Base-by-base conservation (phyloP, 2,888 invertebrate species). In the Xanthia togata region DNA sequence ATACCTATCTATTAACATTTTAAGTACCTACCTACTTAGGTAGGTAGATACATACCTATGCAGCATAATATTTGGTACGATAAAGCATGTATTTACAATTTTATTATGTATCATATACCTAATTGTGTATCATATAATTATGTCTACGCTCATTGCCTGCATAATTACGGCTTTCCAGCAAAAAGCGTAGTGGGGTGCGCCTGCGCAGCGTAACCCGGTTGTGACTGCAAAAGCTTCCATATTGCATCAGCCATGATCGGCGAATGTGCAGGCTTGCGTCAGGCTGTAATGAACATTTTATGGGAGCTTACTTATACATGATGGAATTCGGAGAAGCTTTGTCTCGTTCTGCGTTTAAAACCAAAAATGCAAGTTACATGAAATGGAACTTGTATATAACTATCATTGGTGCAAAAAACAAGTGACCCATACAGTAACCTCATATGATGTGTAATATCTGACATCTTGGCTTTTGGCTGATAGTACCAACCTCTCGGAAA, bases 161-260 rank as follows among this genome's bases (percentile, higher is more conserved):
- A n/a, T 81, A 86, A 86, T 81, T 79, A 71, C 44, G 31, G 75
- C 55, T 76, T 80, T 81, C 60, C 60, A 67, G 65, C 38, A 82
- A 87, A 86, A 86, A 71, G 14, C 50, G 47, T 47, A 65, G 68
- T 59, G 9, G 26, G 67, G 64, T 64, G 67, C 62, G 70, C 72
- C 65, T 20, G 80, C 63, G 57, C 50, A 31, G 23, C 38, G 74
- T 65, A 63, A n/a, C 86, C 80, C 78, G 88, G 83, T 87, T 80
- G 69, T 91, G 90, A 90, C 90, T 80, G 88, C 86, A 85, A 89
- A 91, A 91, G 88, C 91, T 89, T 83, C 72, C 68, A 81, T 85
- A 88, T 94, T 94, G 94, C 94, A 82, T 94, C 94, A 94, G 93
- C 72, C 78, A 92, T 84, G 83, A 85, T 85, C 75, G 70, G 44